A percentile compares a stretch with the other conserved stretches of the same genome.
These are phyloP conservation scores for Turritopsis rubra DNA, from an alignment of 30 jellyfish, hydroid and myxozoan species.

Conservation along the genomic window DNA sequence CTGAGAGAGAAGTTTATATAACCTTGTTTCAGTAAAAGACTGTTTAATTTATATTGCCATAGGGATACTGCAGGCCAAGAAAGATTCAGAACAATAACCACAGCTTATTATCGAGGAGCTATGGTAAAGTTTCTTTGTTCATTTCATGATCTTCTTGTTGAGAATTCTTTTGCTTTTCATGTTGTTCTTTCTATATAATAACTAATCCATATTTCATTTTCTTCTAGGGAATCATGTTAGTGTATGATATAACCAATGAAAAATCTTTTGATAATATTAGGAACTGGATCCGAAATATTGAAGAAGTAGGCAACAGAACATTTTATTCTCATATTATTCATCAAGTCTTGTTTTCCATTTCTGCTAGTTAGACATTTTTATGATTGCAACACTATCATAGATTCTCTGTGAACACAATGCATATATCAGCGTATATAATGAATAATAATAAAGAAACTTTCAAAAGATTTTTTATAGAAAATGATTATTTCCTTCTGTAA, in stretches of 20 bases:
- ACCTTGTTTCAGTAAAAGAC: too few species aligned
- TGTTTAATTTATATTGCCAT: neutral
- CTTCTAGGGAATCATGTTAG: constrained; percentile 92
- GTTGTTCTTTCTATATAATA: neutral
- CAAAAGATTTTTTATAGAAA: too few species aligned
- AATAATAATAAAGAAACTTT: too few species aligned
- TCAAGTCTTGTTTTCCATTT: neutral
- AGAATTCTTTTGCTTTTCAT: neutral
- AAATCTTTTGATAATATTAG: constrained; percentile 83
- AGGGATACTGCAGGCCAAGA: constrained; percentile 99
- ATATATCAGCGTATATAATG: too few species aligned
- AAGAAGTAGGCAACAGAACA: constrained; percentile 62
- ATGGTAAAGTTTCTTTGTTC: constrained; percentile 44
- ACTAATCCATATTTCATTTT: neutral
- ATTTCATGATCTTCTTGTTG: neutral
- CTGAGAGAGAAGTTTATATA: too few species aligned
- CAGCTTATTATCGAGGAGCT: constrained; percentile 97
- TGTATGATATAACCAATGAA: constrained; percentile 77
- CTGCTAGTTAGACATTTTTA: too few species aligned
- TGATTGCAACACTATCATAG: too few species aligned
- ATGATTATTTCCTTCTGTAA: too few species aligned
- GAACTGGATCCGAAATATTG: constrained; percentile 90
- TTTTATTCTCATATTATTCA: too few species aligned
- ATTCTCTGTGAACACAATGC: too few species aligned
- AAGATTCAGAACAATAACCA: constrained; percentile 82